These are phyloP conservation scores for Melanotaenia boesemani DNA, from an alignment of 2,797 vertebrate species.

Conservation along the genomic window DNA sequence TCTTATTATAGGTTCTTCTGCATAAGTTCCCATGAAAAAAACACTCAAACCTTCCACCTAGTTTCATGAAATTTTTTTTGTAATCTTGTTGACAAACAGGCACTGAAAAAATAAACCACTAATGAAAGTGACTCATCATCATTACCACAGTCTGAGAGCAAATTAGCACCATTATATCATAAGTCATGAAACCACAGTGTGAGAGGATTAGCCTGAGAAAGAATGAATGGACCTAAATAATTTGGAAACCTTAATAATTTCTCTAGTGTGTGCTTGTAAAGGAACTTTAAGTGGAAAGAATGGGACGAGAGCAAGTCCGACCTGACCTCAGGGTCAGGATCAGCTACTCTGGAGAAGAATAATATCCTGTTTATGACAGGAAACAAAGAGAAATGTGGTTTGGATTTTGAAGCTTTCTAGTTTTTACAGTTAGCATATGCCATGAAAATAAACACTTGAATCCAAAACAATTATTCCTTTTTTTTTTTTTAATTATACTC, in stretches of 20 bases:
- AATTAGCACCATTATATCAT: background rate
- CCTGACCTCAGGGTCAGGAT: conserved; percentile 11
- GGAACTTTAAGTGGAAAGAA: background rate
- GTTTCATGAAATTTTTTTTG: background rate
- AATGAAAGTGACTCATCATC: background rate
- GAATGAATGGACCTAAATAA: background rate
- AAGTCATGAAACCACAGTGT: background rate
- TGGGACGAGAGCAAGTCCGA: conserved; percentile 1
- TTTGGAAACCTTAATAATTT: background rate
- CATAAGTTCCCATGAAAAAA: too few species aligned
- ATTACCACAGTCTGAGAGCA: background rate
- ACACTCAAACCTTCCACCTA: too few species aligned
- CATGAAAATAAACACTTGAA: background rate
- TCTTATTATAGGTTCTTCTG: too few species aligned
- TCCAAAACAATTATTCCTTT: background rate
- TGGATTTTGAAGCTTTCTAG: background rate
- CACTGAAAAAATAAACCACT: background rate
- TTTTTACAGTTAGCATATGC: too few species aligned
- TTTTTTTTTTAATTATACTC: background rate
- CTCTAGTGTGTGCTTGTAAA: background rate
- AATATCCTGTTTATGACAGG: conserved; percentile 36
- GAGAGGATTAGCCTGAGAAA: background rate
- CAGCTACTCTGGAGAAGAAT: conserved; percentile 6
- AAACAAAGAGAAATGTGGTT: conserved; percentile 22
- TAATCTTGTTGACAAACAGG: background rate